These are phyloP conservation scores for Xestia ashworthii DNA, from an alignment of 2,888 invertebrate species.

Conservation along the genomic window DNA sequence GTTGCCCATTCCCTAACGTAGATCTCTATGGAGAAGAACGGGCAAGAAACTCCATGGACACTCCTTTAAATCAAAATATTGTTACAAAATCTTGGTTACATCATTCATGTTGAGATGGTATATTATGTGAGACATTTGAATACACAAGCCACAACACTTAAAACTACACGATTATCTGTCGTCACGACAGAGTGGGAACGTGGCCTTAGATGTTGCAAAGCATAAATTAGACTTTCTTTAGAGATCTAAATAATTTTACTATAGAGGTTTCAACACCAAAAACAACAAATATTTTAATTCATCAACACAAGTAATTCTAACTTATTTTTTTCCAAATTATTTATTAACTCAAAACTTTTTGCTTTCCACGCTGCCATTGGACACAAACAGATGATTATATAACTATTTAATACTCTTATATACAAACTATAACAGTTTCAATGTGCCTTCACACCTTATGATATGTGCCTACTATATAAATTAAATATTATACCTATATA, in stretches of 20 bases:
- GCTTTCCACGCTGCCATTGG: slow-evolving; percentile 84
- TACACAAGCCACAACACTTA: no score
- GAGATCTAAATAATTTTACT: background rate
- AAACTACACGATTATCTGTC: no score
- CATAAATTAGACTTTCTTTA: background rate
- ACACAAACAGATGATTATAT: slow-evolving; percentile 77
- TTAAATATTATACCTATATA: slow-evolving; percentile 58
- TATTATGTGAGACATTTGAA: no score
- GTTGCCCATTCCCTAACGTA: no score
- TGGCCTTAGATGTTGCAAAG: background rate
- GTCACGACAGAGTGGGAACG: no score
- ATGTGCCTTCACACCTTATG: slow-evolving; percentile 79
- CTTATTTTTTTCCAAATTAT: slow-evolving; percentile 25
- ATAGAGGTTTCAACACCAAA: slow-evolving; percentile 2
- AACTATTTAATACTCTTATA: slow-evolving; percentile 58
- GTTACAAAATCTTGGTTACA: no score
- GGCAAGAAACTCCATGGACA: no score
- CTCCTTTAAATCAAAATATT: no score
- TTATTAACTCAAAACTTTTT: slow-evolving; percentile 60
- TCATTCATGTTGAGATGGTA: no score
- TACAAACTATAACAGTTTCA: slow-evolving; percentile 53
- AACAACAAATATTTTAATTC: background rate
- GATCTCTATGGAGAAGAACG: no score
- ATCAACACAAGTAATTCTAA: slow-evolving; percentile 6
- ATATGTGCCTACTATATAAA: slow-evolving; percentile 64